These are phyloP conservation scores for Muntiacus muntjak DNA, from an alignment of 2,113 vertebrate species.

Conservation along the genomic window DNA sequence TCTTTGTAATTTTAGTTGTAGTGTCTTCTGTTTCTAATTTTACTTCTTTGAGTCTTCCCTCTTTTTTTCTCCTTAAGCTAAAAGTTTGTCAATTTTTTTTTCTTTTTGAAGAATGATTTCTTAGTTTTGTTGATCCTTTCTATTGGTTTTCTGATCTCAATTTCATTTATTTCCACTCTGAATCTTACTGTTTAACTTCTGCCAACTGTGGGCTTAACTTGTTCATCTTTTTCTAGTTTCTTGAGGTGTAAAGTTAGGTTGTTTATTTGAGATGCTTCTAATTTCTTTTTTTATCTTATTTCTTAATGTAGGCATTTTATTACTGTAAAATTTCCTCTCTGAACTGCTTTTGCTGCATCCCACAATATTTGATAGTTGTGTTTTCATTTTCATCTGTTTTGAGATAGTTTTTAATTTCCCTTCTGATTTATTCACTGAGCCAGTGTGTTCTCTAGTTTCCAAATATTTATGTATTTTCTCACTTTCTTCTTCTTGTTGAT, in stretches of 20 bases:
- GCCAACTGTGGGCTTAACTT: neutral
- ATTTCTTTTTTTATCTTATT: neutral
- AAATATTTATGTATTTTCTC: neutral
- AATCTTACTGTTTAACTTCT: neutral
- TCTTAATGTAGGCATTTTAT: neutral
- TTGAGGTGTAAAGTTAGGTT: neutral
- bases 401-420: neutral
- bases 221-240: neutral
- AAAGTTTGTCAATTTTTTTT: neutral
- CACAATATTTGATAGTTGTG: neutral
- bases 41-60: neutral
- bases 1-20: neutral
- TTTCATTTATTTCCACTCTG: neutral
- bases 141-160: neutral
- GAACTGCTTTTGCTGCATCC: neutral
- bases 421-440: neutral
- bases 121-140: neutral
- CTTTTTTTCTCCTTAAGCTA: neutral
- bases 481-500: neutral
- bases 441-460: neutral
- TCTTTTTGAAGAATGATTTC: neutral
- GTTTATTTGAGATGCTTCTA: neutral
- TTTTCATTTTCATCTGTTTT: neutral
- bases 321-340: neutral
- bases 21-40: neutral